Conservation (phyloP, 2,888 invertebrate genomes). For the Tiliacea aurago region DNA sequence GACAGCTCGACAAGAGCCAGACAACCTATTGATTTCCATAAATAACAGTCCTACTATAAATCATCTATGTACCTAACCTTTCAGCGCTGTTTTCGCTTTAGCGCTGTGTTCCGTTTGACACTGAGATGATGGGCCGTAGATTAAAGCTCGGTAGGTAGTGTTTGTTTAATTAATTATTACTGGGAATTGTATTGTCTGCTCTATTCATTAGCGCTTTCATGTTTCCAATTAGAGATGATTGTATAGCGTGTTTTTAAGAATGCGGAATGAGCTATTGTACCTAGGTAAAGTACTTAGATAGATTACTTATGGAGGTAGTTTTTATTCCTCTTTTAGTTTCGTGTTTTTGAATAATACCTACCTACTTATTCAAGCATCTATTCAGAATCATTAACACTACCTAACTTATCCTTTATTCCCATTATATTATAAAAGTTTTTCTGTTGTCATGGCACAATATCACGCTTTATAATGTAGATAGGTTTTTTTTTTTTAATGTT, state of each 20-base stretch:
- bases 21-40: conserved; percentile 76
- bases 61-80: conserved; percentile 66
- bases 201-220: not conserved
- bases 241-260: not conserved
- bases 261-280: not conserved
- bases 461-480: no score
- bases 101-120: conserved; percentile 8
- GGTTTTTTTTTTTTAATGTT: no score
- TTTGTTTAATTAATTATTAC: conserved; percentile 12
- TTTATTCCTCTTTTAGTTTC: no score
- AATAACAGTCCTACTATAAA: conserved; percentile 70
- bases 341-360: no score
- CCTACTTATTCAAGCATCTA: no score
- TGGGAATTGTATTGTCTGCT: not conserved
- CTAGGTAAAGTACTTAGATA: no score
- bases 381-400: no score
- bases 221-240: not conserved
- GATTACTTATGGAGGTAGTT: no score
- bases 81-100: conserved; percentile 50
- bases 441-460: no score
- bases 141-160: not conserved
- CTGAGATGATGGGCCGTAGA: not conserved
- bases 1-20: conserved; percentile 50
- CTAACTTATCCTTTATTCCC: no score
- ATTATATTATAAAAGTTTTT: no score